Evolutionary conservation across 2,888 invertebrate species (phyloP).

Genomic region (Epiblema foenella): DNA sequence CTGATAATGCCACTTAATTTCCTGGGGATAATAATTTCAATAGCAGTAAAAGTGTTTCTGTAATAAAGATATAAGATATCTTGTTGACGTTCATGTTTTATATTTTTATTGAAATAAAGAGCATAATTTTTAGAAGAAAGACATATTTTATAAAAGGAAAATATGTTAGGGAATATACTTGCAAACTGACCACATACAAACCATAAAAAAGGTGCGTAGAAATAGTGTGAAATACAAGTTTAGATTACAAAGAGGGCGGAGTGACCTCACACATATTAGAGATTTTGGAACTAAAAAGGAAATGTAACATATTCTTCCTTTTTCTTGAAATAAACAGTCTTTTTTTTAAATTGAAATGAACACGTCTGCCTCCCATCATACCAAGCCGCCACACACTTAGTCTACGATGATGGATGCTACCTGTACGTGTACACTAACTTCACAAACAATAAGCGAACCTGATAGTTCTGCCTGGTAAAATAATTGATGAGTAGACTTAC

Average conservation of each 20-base stretch:
- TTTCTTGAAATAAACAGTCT: not conserved
- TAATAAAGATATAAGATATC: not conserved
- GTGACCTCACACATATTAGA: no score
- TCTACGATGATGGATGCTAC: constrained; percentile 9
- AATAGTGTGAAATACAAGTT: no score
- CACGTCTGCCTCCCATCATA: not conserved
- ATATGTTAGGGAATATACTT: no score
- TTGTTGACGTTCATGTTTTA: not conserved
- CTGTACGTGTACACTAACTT: constrained; percentile 20
- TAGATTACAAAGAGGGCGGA: no score
- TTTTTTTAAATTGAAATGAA: not conserved
- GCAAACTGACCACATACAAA: no score
- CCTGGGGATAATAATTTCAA: not conserved
- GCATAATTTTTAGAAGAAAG: no score
- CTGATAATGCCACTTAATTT: not conserved
- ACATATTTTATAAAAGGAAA: no score
- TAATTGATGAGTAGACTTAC: constrained; percentile 23
- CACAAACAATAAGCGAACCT: constrained; percentile 29
- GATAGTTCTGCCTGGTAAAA: constrained; percentile 18
- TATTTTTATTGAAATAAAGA: not conserved
- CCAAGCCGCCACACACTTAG: not conserved
- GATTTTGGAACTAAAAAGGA: no score
- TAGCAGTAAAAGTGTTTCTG: not conserved
- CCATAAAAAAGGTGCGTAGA: no score
- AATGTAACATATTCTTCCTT: no score